Percentiles rank a stretch among this genome's conserved stretches.
phyloP scores from a whole-genome alignment of 2,797 vertebrate species.

The Tinamus major region DNA sequence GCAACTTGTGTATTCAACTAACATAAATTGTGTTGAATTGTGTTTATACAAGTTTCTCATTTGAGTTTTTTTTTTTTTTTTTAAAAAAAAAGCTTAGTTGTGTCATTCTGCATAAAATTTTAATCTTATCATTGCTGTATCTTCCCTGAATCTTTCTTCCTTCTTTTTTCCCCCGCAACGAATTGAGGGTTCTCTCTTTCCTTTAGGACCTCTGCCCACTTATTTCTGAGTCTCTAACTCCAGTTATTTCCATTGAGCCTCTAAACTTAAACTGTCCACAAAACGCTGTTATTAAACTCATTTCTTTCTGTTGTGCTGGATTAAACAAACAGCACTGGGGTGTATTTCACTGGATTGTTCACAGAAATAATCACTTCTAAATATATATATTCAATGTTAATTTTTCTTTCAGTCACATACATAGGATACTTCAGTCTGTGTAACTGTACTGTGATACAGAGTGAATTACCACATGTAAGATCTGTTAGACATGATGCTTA shows the following conservation, averaged over 20 bases:
- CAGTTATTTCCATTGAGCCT: background rate
- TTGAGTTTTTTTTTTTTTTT: no score
- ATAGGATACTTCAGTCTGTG: fast-evolving
- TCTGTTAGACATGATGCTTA: background rate
- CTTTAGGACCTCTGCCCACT: background rate
- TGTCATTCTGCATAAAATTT: background rate
- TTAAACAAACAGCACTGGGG: background rate
- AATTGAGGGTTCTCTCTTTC: background rate
- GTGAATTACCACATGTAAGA: background rate
- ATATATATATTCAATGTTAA: background rate
- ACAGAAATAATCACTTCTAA: background rate
- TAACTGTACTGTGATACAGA: background rate
- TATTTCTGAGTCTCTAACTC: background rate
- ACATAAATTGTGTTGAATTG: background rate
- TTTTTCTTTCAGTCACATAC: background rate
- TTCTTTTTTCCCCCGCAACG: background rate
- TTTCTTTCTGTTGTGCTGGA: background rate
- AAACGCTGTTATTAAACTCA: background rate
- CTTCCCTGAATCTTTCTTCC: background rate
- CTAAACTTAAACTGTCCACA: background rate
- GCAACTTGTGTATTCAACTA: background rate
- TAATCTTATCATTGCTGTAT: background rate
- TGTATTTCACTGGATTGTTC: background rate
- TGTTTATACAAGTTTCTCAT: background rate
- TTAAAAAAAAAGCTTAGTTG: background rate